Base-by-base conservation (phyloP, 2,797 vertebrate genomes). In the Sibirionetta formosa region DNA sequence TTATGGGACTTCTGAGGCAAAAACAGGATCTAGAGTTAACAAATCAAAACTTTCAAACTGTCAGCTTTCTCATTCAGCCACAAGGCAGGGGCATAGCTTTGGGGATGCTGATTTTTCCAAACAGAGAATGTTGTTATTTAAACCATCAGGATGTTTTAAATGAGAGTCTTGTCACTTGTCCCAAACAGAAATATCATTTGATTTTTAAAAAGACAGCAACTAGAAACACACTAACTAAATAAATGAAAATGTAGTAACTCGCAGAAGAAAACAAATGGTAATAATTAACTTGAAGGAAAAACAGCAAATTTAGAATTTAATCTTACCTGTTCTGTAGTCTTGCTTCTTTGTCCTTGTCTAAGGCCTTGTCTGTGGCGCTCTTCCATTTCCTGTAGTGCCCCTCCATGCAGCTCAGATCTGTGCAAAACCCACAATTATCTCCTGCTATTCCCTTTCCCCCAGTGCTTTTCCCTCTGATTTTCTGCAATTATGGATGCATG, bases 51-150 rank as follows among this genome's bases (percentile, higher is more conserved):
- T 90, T 77, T n/a, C 26, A 63, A 88, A 44, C 40, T 2, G 81
- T 44, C 63, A 87, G 36, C 72, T 95, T 90, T 95, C 71, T 89
- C 33, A 57, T 75, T 88, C 88, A 83, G 92, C 84, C 96, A 96
- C 89, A 91, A 79, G 96, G 91, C 86, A 92, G 93, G 95, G 90
- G 92, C 73, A 12, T 82, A 92, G 83, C 93, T 94, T 94, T 70
- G 86, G 40, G n/a, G 81, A 83, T 87, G 82, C 48, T 19, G 44
- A 69, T 92, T 75, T 79, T 77, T 86, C 66, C 31, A 35, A 29
- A 23, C 26, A 19, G 29, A 4, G 5, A 27, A 24, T 19, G 56
- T 64, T 82, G 57, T 70, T 65, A 73, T 46, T 90, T 73, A 76
- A 84, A 75, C 58, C 9, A 6, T 40, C 48, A 53, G 42, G 46